These are phyloP conservation scores for Peribatodes rhomboidaria DNA, from an alignment of 2,888 invertebrate species.

Conservation along the genomic window DNA sequence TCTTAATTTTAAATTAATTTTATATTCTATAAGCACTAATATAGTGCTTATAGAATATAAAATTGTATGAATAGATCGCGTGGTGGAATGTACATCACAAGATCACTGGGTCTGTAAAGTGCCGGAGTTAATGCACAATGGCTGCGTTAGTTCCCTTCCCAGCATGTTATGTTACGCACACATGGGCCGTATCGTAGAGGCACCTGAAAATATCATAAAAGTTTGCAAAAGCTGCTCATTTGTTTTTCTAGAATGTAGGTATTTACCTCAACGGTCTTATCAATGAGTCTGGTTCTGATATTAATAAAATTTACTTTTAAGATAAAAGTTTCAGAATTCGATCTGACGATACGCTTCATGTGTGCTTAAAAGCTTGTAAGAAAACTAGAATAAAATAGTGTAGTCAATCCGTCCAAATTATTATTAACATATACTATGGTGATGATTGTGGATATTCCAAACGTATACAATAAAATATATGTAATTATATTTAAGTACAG, in stretches of 20 bases:
- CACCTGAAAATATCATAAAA: not conserved
- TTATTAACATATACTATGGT: slow-evolving; percentile 1
- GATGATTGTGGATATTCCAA: slow-evolving; percentile 15
- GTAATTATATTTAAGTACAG: not conserved
- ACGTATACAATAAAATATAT: not conserved
- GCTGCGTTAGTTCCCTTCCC: not conserved
- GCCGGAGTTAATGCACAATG: not conserved
- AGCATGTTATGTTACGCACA: not conserved
- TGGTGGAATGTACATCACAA: slow-evolving; percentile 11
- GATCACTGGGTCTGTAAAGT: not conserved
- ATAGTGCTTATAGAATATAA: slow-evolving; percentile 11
- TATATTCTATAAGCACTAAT: no score
- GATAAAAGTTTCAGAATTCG: not conserved
- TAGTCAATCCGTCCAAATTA: slow-evolving; percentile 33
- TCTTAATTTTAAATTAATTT: no score
- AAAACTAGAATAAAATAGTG: slow-evolving; percentile 9
- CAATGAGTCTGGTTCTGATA: not conserved
- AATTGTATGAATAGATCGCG: slow-evolving; percentile 5
- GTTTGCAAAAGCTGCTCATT: not conserved
- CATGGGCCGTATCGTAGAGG: slow-evolving; percentile 19
- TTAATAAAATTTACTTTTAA: not conserved
- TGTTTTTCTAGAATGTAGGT: not conserved
- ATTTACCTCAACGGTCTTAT: no score
- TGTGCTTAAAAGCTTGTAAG: not conserved
- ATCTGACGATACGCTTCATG: slow-evolving; percentile 8